These are phyloP conservation scores for Lontra canadensis DNA, from an alignment of 2,113 vertebrate genomes.

Conservation along the genomic window DNA sequence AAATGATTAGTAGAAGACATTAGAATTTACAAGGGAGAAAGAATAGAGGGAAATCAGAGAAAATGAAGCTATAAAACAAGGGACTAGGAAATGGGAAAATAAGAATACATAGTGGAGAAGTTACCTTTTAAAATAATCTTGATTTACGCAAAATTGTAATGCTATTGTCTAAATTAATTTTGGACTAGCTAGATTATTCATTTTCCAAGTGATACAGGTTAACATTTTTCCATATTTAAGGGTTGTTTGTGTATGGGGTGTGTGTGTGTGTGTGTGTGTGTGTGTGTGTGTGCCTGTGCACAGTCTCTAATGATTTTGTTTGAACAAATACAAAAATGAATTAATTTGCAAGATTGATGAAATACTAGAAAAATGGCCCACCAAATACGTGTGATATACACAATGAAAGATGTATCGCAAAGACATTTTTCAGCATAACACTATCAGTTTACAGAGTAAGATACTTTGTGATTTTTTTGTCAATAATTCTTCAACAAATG, in stretches of 20 bases:
- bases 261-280: not conserved
- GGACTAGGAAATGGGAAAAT: not conserved
- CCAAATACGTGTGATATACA: not conserved
- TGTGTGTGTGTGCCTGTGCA: not conserved
- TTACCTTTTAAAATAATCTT: not conserved
- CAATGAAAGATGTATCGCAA: not conserved
- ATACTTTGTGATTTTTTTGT: not conserved
- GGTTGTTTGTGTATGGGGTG: not conserved
- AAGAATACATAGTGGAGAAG: not conserved
- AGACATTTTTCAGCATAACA: not conserved
- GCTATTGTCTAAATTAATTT: not conserved
- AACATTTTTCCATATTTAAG: not conserved
- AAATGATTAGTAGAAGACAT: not conserved
- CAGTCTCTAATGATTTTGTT: not conserved
- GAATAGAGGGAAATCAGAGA: not conserved
- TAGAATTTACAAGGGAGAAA: slow-evolving; percentile 2
- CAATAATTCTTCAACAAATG: slow-evolving; percentile 24
- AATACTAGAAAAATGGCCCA: not conserved
- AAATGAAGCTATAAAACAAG: not conserved
- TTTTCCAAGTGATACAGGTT: not conserved
- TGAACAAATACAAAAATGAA: not conserved
- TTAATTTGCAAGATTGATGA: not conserved
- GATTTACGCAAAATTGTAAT: not conserved
- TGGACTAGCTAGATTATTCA: not conserved
- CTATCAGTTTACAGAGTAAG: not conserved